A percentile compares a stretch with the other conserved stretches of the same genome.
These are phyloP conservation scores for Dasyurus viverrinus DNA, from an alignment of 2,113 vertebrate species.

Conservation along the genomic window DNA sequence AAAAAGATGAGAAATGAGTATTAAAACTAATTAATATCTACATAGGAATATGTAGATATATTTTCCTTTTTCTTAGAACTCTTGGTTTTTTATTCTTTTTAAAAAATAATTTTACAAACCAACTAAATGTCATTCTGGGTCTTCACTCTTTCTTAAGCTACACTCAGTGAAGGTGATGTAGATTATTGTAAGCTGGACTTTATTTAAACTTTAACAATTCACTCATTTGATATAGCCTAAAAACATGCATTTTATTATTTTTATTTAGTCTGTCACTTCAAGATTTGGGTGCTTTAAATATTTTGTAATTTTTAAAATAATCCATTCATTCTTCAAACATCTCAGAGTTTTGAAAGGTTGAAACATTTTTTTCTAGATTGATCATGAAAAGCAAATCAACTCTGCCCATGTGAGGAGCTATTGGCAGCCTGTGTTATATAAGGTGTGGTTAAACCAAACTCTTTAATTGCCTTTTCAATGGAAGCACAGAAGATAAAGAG, in stretches of 20 bases:
- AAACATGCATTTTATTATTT: background rate
- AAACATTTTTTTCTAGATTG: background rate
- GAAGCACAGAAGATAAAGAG: background rate
- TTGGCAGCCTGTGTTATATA: background rate
- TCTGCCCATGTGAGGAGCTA: background rate
- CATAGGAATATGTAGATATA: background rate
- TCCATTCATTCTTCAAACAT: background rate
- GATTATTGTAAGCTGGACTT: background rate
- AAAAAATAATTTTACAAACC: background rate
- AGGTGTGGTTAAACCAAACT: background rate
- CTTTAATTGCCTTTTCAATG: background rate
- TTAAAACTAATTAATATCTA: background rate
- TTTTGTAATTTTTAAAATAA: constrained; percentile 27
- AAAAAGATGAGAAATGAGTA: background rate
- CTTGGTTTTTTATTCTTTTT: background rate
- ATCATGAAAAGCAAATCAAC: background rate
- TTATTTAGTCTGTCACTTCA: background rate
- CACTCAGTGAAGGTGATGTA: background rate
- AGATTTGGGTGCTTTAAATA: background rate
- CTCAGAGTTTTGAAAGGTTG: background rate
- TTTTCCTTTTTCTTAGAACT: background rate
- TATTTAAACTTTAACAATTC: background rate
- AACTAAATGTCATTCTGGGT: background rate
- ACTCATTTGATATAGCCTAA: background rate
- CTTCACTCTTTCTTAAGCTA: background rate